These are phyloP conservation scores for Eclectus roratus DNA, from an alignment of 2,113 vertebrate species.

Conservation along the genomic window DNA sequence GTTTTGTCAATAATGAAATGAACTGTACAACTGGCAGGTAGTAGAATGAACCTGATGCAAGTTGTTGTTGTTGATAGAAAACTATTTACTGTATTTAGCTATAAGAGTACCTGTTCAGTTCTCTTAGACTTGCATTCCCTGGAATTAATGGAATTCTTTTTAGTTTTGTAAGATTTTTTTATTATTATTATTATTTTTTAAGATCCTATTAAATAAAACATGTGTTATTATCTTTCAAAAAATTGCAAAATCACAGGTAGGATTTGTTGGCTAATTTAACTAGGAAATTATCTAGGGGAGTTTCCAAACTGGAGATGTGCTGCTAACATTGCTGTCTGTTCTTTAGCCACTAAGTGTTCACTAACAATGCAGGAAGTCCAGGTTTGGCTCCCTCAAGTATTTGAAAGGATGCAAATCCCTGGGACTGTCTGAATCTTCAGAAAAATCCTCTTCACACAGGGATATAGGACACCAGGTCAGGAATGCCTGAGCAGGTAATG, in stretches of 20 bases:
- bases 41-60: not conserved
- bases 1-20: not conserved
- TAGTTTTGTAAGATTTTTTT: not conserved
- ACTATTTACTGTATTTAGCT: not conserved
- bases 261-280: not conserved
- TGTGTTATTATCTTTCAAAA: not conserved
- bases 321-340: fast-evolving
- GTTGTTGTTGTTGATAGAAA: not conserved
- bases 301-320: not conserved
- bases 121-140: not conserved
- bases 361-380: not conserved
- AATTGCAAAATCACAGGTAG: not conserved
- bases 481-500: not conserved
- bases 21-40: not conserved
- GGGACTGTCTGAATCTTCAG: not conserved
- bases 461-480: not conserved
- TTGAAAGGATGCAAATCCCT: not conserved
- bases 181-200: not conserved
- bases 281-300: not conserved
- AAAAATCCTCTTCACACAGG: not conserved
- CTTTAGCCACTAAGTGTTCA: not conserved
- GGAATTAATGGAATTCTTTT: not conserved
- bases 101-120: not conserved
- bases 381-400: not conserved
- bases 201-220: not conserved